Evolutionary conservation across 2,113 vertebrate species (phyloP).

Genomic region (Vulpes ferrilata): DNA sequence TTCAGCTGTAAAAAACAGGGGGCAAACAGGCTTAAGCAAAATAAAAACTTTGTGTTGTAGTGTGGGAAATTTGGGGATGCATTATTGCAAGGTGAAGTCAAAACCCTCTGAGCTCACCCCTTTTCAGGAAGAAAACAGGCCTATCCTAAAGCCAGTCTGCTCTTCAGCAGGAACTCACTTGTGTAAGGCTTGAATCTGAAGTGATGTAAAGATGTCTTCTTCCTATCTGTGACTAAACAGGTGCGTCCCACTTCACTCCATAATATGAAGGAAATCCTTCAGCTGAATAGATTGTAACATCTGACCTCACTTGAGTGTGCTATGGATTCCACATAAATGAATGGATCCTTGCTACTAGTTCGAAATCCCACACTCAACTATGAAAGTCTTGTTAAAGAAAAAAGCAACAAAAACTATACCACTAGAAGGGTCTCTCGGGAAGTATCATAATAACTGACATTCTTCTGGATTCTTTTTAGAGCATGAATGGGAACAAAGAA

Average conservation of each 20-base stretch:
- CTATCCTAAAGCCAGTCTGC: neutral
- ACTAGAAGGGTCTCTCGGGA: neutral
- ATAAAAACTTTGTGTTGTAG: slow-evolving; percentile 34
- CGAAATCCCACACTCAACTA: neutral
- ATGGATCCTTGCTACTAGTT: neutral
- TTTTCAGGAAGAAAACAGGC: neutral
- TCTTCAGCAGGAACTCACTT: neutral
- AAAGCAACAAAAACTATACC: neutral
- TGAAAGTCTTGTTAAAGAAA: neutral
- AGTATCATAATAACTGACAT: neutral
- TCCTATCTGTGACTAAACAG: neutral
- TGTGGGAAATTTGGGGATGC: slow-evolving; percentile 60
- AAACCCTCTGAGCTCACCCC: neutral
- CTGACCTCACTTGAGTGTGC: neutral
- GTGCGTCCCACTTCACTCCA: neutral
- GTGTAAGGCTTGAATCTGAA: neutral
- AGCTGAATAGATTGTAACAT: neutral
- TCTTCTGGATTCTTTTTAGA: neutral
- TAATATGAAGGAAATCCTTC: neutral
- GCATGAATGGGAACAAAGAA: neutral
- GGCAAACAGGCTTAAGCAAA: slow-evolving; percentile 44
- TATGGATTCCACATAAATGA: neutral
- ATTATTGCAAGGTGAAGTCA: neutral
- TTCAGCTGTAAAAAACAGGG: slow-evolving; percentile 57
- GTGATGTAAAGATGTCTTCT: neutral